These are phyloP conservation scores for Philotrypesis tridentata DNA, from an alignment of 1,140 invertebrate species.

Conservation along the genomic window DNA sequence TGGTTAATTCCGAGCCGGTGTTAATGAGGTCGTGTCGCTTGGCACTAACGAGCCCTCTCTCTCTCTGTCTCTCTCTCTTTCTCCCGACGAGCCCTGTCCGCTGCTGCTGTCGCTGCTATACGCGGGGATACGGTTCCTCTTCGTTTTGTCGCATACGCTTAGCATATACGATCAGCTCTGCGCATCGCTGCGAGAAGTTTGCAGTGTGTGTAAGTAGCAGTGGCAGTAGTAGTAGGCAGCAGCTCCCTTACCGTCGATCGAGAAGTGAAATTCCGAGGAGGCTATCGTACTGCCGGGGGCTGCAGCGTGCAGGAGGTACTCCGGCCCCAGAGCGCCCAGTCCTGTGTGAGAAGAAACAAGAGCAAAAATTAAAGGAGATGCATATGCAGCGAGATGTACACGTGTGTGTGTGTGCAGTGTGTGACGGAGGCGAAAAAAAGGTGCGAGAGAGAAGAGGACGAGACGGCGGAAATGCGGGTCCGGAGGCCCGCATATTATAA, in stretches of 20 bases:
- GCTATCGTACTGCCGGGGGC: constrained; percentile 84
- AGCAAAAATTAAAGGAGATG: too few species aligned
- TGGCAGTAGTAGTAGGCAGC: too few species aligned
- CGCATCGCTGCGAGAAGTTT: too few species aligned
- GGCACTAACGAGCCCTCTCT: constrained; percentile 67
- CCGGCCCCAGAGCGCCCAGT: constrained; percentile 79
- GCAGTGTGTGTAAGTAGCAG: too few species aligned
- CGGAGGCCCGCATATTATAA: constrained; percentile 1
- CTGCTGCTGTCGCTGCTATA: too few species aligned
- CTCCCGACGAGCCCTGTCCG: too few species aligned
- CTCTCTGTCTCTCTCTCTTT: neutral
- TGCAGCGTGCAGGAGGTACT: constrained; percentile 86
- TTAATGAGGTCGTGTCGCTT: constrained; percentile 74
- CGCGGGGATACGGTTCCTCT: too few species aligned
- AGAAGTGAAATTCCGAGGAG: constrained; percentile 85
- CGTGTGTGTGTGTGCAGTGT: neutral
- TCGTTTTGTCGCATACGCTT: neutral
- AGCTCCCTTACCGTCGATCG: constrained; percentile 81
- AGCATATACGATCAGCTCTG: too few species aligned
- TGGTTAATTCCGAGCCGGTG: constrained; percentile 53
- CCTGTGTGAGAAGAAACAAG: constrained; percentile 72
- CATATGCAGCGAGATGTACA: too few species aligned
- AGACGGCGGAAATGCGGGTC: constrained; percentile 68
- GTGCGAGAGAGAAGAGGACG: too few species aligned
- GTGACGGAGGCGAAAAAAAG: too few species aligned